A percentile compares a stretch with the other conserved stretches of the same genome.
Evolutionary conservation across 2,797 vertebrate genomes (phyloP).

Genomic region (Gymnothorax reevesii): DNA sequence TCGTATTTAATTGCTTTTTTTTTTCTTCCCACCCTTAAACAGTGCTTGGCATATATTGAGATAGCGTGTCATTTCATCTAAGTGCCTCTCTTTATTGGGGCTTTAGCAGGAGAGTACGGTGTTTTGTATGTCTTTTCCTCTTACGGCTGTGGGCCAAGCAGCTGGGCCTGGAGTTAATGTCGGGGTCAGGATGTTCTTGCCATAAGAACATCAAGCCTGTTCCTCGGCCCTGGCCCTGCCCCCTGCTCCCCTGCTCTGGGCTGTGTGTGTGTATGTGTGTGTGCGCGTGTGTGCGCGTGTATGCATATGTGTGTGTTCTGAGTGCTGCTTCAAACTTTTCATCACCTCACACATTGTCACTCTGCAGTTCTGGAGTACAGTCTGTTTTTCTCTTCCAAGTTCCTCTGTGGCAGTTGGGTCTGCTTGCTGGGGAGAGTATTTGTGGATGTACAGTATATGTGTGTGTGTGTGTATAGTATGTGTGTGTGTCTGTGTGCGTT

Average conservation of each 20-base stretch:
- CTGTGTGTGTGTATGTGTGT: not conserved
- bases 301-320: not conserved
- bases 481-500: conserved; percentile 15
- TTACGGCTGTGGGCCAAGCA: conserved; percentile 12
- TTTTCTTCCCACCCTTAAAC: not conserved
- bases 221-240: not conserved
- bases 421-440: not conserved
- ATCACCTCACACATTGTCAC: not conserved
- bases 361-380: not conserved
- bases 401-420: conserved; percentile 1
- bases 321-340: not conserved
- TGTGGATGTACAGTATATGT: not conserved
- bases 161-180: not conserved
- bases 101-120: not conserved
- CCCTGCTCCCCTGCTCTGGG: no score
- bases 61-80: not conserved
- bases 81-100: not conserved
- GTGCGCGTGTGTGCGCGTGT: no score
- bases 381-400: not conserved
- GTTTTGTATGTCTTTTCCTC: not conserved
- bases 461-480: conserved; percentile 24
- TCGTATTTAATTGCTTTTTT: not conserved
- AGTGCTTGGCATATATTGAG: not conserved
- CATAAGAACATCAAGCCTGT: not conserved
- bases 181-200: conserved; percentile 15